These are phyloP conservation scores for Erethizon dorsatum DNA, from an alignment of 2,797 vertebrate species.

Conservation along the genomic window DNA sequence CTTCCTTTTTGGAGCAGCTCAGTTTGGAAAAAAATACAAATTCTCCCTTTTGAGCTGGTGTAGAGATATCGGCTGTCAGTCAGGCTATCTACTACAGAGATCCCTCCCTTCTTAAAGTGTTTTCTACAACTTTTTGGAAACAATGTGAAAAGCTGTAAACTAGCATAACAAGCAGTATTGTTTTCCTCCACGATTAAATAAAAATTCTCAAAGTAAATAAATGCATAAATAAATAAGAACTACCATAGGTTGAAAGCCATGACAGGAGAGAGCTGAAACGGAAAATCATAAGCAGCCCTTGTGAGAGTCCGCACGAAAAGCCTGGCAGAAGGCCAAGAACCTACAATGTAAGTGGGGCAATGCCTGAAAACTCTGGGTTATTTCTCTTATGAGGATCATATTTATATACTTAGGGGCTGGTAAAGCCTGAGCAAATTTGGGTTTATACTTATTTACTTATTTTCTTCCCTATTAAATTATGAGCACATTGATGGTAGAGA, in stretches of 20 bases:
- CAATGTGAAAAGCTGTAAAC: slow-evolving; percentile 10
- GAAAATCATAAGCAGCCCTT: background rate
- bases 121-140: background rate
- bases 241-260: background rate
- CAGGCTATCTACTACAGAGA: slow-evolving; percentile 15
- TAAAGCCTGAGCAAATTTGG: background rate
- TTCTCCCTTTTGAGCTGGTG: background rate
- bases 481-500: slow-evolving; percentile 1
- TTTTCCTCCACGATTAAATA: slow-evolving; percentile 32
- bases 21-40: slow-evolving; percentile 53
- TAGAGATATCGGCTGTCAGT: background rate
- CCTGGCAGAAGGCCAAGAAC: background rate
- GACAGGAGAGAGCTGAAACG: background rate
- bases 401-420: background rate
- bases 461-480: slow-evolving; percentile 27
- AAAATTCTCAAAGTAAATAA: slow-evolving; percentile 36
- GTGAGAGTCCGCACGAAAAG: background rate
- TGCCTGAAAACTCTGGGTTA: background rate
- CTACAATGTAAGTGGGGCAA: background rate
- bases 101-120: background rate
- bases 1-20: slow-evolving; percentile 27
- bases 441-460: slow-evolving; percentile 14
- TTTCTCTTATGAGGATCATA: background rate
- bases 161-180: background rate
- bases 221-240: background rate